Conservation (phyloP, 2,797 vertebrate genomes). For the Phalloptychus januarius region DNA sequence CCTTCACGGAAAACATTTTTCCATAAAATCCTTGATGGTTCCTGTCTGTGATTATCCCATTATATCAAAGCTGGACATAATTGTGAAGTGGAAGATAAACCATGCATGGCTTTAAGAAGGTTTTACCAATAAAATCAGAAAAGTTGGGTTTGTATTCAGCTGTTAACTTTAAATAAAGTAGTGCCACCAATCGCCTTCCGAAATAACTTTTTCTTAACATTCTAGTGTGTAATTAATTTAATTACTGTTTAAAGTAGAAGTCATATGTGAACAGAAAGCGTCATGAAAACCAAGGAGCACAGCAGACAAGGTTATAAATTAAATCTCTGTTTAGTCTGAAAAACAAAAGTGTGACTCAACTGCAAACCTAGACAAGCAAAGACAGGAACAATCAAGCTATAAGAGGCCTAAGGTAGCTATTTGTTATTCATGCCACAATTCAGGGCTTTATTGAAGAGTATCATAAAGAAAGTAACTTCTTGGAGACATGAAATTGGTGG, state of each 20-base stretch:
- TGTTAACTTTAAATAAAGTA: neutral
- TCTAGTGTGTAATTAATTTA: neutral
- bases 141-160: neutral
- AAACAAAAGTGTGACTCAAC: neutral
- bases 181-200: neutral
- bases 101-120: neutral
- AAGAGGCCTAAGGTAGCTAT: neutral
- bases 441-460: neutral
- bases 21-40: neutral
- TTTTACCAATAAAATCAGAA: neutral
- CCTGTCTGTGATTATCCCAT: neutral
- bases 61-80: neutral
- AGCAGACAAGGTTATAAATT: neutral
- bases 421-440: neutral
- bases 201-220: neutral
- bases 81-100: neutral
- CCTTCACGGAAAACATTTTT: neutral
- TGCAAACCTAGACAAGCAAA: neutral
- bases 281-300: neutral
- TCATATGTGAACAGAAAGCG: neutral
- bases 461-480: neutral
- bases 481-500: neutral
- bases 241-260: neutral
- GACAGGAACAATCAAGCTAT: neutral
- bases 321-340: neutral